Base-by-base conservation (phyloP, 2,888 invertebrate genomes). In the Brenthis ino region DNA sequence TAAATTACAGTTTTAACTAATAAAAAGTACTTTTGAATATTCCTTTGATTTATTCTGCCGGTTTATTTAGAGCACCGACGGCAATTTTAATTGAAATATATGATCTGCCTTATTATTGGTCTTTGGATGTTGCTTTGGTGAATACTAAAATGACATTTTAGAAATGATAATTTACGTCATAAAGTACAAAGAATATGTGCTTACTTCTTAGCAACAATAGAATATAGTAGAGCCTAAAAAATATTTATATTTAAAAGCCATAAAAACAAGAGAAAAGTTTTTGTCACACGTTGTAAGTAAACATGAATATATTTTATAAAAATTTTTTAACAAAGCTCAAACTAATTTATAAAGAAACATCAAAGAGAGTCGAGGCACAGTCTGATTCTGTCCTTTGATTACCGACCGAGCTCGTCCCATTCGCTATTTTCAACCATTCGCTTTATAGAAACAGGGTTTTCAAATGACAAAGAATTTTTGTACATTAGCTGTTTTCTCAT, bases 311-410 rank as follows among this genome's bases (percentile, higher is more conserved):
- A 43, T 16, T 51, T 57, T 11, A n/a, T 14, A 50, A 64, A 57
- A 43, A 51, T 2, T 24, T 50, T 6, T 33, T 65, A 65, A 65
- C 57, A 64, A 65, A 54, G 65, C 58, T 76, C 77, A 76, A 78
- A 79, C 76, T 85, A 84, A 84, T 84, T 83, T 82, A 82, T 82
- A 82, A 83, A 83, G 83, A 81, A 82, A 89, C 89, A 83, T 91
- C 90, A 91, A 91, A 91, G 88, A 80, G 76, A 54, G 76, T 80
- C 76, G 79, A 82, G 80, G 77, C 78, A 79, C 81, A 82, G 86
- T 87, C 86, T 85, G 87, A 90, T 88, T 84, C 86, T 79, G 81
- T 85, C 84, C 85, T 89, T 88, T 90, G 88, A 91, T 91, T 89
- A 83, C 82, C 76, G 78, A 75, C 77, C 72, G 80, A 82, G 80